Evolutionary conservation across 37 sponge, comb jelly and placozoan genomes (phyloP).

Genomic region (Halichondria panicea): DNA sequence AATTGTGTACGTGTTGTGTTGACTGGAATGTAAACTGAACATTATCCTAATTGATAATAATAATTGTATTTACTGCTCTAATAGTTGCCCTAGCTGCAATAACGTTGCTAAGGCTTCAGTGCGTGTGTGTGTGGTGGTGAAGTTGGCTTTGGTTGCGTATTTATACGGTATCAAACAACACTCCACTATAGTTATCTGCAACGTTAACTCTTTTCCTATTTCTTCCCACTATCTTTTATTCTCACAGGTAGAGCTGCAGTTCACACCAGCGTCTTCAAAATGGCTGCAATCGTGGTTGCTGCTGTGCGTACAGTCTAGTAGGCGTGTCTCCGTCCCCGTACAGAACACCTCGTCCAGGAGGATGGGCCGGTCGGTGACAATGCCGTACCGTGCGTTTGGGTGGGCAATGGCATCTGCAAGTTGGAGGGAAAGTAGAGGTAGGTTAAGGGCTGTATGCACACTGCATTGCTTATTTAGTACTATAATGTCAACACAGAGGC

Average conservation of each 20-base stretch:
- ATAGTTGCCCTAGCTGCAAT: background rate
- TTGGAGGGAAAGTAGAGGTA: too few relatives aligned
- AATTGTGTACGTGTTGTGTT: background rate
- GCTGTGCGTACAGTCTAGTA: background rate
- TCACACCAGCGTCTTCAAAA: conserved; percentile 14
- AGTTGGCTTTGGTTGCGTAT: background rate
- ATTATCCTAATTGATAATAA: background rate
- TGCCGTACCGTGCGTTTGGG: background rate
- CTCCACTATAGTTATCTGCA: too few relatives aligned
- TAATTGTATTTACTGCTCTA: background rate
- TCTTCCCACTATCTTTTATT: too few relatives aligned
- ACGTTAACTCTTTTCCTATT: too few relatives aligned
- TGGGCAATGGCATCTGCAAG: background rate
- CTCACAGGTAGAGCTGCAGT: background rate
- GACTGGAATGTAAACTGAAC: background rate
- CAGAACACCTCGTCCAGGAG: conserved; percentile 14
- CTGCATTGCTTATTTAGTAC: too few relatives aligned
- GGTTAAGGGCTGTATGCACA: too few relatives aligned
- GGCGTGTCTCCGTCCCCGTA: conserved; percentile 1
- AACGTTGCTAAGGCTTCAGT: background rate
- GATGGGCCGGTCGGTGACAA: conserved; percentile 5
- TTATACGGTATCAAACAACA: background rate
- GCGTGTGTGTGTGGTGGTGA: background rate
- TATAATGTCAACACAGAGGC: too few relatives aligned
- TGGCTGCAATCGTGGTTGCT: conserved; percentile 20